Percentiles rank a stretch among this genome's conserved stretches.
Evolutionary conservation across 2,888 invertebrate species (phyloP).

Genomic region (Trachelus troglodyta): DNA sequence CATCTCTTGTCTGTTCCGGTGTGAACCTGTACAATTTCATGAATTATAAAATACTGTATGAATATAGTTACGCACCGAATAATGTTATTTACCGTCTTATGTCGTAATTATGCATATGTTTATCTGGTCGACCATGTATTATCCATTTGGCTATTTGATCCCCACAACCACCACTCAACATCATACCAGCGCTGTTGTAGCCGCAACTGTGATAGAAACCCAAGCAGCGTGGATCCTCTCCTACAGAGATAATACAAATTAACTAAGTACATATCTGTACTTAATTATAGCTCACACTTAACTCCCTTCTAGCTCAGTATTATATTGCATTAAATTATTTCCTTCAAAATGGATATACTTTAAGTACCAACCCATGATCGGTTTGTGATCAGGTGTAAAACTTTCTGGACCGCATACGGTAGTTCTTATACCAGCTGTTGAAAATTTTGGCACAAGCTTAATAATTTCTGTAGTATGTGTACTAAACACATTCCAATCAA

Average conservation of each 20-base stretch:
- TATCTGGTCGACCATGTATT: slow-evolving; percentile 81
- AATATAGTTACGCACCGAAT: not conserved
- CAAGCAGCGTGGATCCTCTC: slow-evolving; percentile 64
- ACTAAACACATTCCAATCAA: slow-evolving; percentile 89
- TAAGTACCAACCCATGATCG: slow-evolving; percentile 75
- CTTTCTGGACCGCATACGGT: slow-evolving; percentile 93
- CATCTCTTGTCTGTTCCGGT: slow-evolving; percentile 76
- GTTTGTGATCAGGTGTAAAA: slow-evolving; percentile 93
- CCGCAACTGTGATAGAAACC: slow-evolving; percentile 90
- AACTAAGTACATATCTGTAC: not conserved
- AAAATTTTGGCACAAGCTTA: slow-evolving; percentile 80
- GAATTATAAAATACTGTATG: not conserved
- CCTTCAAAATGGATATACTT: not conserved
- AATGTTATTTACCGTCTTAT: slow-evolving; percentile 70
- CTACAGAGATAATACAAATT: slow-evolving; percentile 35
- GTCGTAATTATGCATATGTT: slow-evolving; percentile 89
- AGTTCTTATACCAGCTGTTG: slow-evolving; percentile 81
- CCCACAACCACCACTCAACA: slow-evolving; percentile 89
- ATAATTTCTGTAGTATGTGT: slow-evolving; percentile 79
- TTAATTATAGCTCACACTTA: not conserved
- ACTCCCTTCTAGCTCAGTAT: not conserved
- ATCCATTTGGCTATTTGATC: slow-evolving; percentile 90
- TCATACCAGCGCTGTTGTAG: slow-evolving; percentile 93
- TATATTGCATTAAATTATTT: not conserved
- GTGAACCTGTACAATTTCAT: slow-evolving; percentile 72